Evolutionary conservation across 2,113 vertebrate species (phyloP).

Genomic region (Agapornis roseicollis): DNA sequence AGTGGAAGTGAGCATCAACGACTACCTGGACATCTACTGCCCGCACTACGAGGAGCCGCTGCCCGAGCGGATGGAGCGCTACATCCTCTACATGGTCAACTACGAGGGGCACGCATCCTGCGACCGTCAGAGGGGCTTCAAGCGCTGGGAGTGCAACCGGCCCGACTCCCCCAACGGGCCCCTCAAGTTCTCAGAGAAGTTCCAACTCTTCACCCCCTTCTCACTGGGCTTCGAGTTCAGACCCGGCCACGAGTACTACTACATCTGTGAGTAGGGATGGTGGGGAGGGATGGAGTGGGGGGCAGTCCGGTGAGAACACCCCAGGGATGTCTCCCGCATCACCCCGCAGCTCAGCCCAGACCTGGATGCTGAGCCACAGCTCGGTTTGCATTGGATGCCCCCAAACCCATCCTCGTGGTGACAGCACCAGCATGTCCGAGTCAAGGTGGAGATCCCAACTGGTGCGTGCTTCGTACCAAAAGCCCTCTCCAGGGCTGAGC

Average conservation of each 20-base stretch:
- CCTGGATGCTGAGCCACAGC: accelerated
- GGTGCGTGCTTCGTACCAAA: accelerated
- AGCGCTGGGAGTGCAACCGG: conserved; percentile 95
- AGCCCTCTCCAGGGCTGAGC: accelerated
- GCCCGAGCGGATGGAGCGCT: conserved; percentile 85
- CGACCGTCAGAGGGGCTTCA: conserved; percentile 90
- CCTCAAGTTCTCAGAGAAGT: conserved; percentile 96
- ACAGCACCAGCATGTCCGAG: accelerated
- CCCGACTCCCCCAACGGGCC: conserved; percentile 87
- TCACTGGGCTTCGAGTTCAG: conserved; percentile 96
- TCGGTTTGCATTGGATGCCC: accelerated
- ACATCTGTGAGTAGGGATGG: conserved; percentile 87
- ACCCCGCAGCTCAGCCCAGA: accelerated
- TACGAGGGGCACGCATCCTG: conserved; percentile 89
- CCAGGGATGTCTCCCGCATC: accelerated
- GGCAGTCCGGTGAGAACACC: accelerated
- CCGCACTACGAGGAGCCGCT: conserved; percentile 88
- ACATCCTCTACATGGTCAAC: conserved; percentile 95
- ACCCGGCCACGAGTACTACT: conserved; percentile 93
- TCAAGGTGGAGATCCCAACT: accelerated
- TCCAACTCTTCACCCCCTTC: conserved; percentile 97
- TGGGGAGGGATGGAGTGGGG: accelerated
- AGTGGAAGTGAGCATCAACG: conserved; percentile 94
- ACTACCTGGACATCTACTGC: conserved; percentile 98
- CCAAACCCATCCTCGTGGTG: accelerated